Evolutionary conservation across 2,888 invertebrate species (phyloP).

Genomic region (Diplolepis rosae): DNA sequence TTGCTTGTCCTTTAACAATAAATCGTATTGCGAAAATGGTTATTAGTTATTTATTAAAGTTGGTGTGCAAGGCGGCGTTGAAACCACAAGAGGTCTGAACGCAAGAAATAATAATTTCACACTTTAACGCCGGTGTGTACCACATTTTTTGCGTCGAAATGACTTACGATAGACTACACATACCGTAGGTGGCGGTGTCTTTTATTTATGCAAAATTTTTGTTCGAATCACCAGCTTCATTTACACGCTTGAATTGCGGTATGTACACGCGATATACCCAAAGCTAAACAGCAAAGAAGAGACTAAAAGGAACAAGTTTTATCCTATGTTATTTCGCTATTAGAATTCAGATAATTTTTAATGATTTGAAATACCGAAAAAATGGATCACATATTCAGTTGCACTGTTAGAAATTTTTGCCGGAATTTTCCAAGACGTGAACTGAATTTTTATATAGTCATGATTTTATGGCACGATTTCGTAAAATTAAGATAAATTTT

Average conservation of each 20-base stretch:
- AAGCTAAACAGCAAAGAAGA: not conserved
- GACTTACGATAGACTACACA: not conserved
- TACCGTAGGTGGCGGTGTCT: not conserved
- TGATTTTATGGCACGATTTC: too few relatives aligned
- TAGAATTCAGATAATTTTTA: too few relatives aligned
- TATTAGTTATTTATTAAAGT: slow-evolving; percentile 21
- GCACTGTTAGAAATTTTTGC: too few relatives aligned
- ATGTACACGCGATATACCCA: not conserved
- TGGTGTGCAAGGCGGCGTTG: not conserved
- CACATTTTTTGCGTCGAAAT: not conserved
- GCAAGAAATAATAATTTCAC: slow-evolving; percentile 31
- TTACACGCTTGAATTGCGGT: not conserved
- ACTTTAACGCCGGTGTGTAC: slow-evolving; percentile 10
- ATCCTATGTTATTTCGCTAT: too few relatives aligned
- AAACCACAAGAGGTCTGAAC: not conserved
- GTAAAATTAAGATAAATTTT: too few relatives aligned
- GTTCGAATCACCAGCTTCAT: not conserved
- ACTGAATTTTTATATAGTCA: too few relatives aligned
- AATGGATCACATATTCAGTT: too few relatives aligned
- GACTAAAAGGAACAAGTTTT: not conserved
- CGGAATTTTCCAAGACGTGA: too few relatives aligned
- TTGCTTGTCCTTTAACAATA: not conserved
- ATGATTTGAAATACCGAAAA: too few relatives aligned
- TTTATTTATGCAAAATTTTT: not conserved
- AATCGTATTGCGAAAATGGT: not conserved